phyloP scores from a whole-genome alignment of 2,888 invertebrate species.

The Latrodectus hesperus region DNA sequence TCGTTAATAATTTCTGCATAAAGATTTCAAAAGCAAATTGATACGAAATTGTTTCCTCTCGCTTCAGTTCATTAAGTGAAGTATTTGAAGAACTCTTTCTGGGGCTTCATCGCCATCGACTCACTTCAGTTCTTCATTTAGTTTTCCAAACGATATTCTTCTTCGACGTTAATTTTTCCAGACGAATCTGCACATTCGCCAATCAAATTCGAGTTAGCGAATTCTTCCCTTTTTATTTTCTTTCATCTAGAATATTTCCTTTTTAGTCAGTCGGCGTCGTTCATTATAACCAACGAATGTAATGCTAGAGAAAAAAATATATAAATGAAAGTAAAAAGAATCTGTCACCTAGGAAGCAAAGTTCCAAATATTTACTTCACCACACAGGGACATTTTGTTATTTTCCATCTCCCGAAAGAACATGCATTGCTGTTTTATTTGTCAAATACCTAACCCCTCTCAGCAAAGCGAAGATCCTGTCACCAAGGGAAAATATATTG shows the following conservation, averaged over 20 bases:
- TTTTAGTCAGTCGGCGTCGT: slow-evolving; percentile 1
- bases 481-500: neutral
- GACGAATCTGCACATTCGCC: neutral
- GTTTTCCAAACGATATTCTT: neutral
- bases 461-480: slow-evolving; percentile 40
- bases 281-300: slow-evolving; percentile 45
- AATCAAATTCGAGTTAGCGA: slow-evolving; percentile 52
- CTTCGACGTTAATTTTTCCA: too few relatives aligned
- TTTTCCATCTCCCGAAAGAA: slow-evolving; percentile 21
- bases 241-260: neutral
- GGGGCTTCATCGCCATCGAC: neutral
- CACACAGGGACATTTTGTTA: slow-evolving; percentile 4
- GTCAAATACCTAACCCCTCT: slow-evolving; percentile 7
- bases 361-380: slow-evolving; percentile 46
- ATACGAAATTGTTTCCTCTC: slow-evolving; percentile 37
- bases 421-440: slow-evolving; percentile 12
- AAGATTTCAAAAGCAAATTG: slow-evolving; percentile 20
- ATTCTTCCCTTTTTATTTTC: neutral
- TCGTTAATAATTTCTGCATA: slow-evolving; percentile 20
- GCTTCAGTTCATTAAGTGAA: slow-evolving; percentile 28
- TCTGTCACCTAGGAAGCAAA: neutral
- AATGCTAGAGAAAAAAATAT: slow-evolving; percentile 40
- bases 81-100: neutral
- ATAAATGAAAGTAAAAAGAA: slow-evolving; percentile 13
- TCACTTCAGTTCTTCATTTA: neutral